phyloP scores from a whole-genome alignment of 2,888 invertebrate genomes.

The Athalia rosae region DNA sequence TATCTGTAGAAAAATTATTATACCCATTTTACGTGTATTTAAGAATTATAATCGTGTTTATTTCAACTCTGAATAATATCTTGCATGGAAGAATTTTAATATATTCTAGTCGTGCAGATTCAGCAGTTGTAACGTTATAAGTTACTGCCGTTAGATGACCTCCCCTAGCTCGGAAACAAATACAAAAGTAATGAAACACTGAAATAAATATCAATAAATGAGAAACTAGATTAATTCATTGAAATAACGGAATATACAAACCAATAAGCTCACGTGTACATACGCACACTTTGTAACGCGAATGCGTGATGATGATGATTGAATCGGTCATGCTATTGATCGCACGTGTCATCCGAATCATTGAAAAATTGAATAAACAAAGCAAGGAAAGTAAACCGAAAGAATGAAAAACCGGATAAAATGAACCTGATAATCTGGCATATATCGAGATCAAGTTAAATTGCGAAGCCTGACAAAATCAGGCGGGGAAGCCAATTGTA shows the following conservation, averaged over 20 bases:
- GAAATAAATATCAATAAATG: neutral
- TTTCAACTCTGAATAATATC: conserved; percentile 19
- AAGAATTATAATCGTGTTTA: conserved; percentile 6
- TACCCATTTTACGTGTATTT: neutral
- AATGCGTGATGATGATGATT: conserved; percentile 19
- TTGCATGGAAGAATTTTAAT: conserved; percentile 34
- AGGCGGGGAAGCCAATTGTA: conserved; percentile 21
- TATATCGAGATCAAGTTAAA: neutral
- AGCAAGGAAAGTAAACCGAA: conserved; percentile 6
- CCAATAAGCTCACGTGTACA: neutral
- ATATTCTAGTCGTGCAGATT: conserved; percentile 17
- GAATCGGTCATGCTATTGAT: conserved; percentile 31
- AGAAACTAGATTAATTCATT: neutral
- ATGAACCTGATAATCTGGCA: neutral
- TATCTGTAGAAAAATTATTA: conserved; percentile 10
- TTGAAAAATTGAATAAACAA: neutral
- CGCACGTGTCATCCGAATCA: conserved; percentile 5
- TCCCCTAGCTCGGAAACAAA: conserved; percentile 10
- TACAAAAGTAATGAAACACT: neutral
- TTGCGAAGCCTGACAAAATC: conserved; percentile 20
- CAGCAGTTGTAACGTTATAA: conserved; percentile 1
- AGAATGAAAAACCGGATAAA: conserved; percentile 12
- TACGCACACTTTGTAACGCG: conserved; percentile 10
- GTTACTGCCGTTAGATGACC: conserved; percentile 15
- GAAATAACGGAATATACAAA: too few relatives aligned